Base-by-base conservation (phyloP, 1,140 invertebrate species). In the Ridgeia piscesae region DNA sequence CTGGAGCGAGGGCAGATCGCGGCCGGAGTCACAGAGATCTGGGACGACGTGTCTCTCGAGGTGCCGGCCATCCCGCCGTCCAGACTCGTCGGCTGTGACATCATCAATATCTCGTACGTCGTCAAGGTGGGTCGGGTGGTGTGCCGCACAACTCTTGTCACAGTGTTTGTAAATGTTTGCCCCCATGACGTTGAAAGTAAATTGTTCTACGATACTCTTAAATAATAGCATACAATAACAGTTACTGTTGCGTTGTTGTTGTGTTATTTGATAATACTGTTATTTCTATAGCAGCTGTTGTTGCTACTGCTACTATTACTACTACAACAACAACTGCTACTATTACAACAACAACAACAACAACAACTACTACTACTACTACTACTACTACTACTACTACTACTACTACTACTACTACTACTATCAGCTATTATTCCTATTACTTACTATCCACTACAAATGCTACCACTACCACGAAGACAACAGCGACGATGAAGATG, bases 11-110 rank as follows among this genome's bases (percentile, higher is more conserved):
- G 94, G 14, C 91, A 92, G 89, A 93, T 95, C n/a, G 92, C 93
- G n/a, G 88, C 94, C 21, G 94, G 95, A 9, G 92, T 94, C n/a
- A 94, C 93, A 8, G 94, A 95, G 92, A 92, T 93, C 0, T 95
- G 95, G 95, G 94, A 94, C 34, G 94, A 93, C 14, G 94, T 95
- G 27, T 92, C 94, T 11, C 92, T 95, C 21, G 90, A 93, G 17
- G 92, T 95, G 31, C 95, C 95, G 21, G 93, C 95, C 35, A 33
- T 95, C 14, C 95, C 95, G 14, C 95, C 95, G 27, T 95, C 95
- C 35, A 94, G 93, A 33, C 94, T 95, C 9, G 93, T 94, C 88
- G 95, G 95, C 31, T 95, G 95, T 92, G 94, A 92, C 35, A 94
- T 95, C 91, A 95, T 95, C 92, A 94, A 95, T 89, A 93, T 95